Conservation (phyloP, 2,888 invertebrate species). For the Tiliacea aurago region DNA sequence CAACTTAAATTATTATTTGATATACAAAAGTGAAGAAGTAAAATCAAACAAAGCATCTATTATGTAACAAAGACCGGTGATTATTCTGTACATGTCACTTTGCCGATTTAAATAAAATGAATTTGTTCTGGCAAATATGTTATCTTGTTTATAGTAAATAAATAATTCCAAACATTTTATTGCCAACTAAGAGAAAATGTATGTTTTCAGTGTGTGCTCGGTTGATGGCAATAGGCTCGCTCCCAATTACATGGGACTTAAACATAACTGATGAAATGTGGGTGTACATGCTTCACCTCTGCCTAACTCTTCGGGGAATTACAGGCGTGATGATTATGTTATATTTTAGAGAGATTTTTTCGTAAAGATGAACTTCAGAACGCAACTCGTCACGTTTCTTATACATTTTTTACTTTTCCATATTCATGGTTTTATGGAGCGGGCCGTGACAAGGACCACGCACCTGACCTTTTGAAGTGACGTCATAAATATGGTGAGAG, state of each 20-base stretch:
- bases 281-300: neutral
- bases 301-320: neutral
- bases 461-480: conserved; percentile 51
- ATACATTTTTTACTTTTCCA: conserved; percentile 21
- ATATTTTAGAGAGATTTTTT: neutral
- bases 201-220: too few species aligned
- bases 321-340: neutral
- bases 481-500: conserved; percentile 52
- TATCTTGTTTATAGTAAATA: neutral
- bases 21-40: too few species aligned
- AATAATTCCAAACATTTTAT: too few species aligned
- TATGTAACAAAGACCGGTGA: too few species aligned
- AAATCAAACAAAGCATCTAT: too few species aligned
- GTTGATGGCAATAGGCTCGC: too few species aligned
- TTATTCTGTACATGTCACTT: too few species aligned
- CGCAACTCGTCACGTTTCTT: neutral
- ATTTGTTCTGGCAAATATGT: too few species aligned
- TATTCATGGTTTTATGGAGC: conserved; percentile 51
- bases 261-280: neutral
- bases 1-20: too few species aligned
- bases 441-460: conserved; percentile 23
- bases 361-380: neutral
- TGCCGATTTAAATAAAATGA: too few species aligned
- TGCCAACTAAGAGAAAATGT: too few species aligned
- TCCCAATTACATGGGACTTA: neutral